Base-by-base conservation (phyloP, 64 coral and sea anemone genomes). In the Acropora yongei region DNA sequence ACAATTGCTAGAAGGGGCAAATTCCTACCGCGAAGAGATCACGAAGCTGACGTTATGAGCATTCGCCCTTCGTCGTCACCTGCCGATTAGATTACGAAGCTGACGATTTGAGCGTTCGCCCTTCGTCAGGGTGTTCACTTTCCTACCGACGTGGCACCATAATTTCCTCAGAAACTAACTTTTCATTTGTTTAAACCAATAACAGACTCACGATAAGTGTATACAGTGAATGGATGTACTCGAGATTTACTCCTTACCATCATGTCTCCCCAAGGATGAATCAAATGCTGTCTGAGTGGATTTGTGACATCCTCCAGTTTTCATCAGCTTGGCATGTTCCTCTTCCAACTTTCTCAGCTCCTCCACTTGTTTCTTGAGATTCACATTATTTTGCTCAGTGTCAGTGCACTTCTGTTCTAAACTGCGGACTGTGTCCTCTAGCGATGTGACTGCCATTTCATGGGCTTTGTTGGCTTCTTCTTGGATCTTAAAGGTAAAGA, bases 391-490 rank as follows among this genome's bases (percentile, higher is more conserved):
- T 41, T 95, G 74, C 73, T 90, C 89, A 17, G 88, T 44, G 20
- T 94, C 88, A n/a, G 83, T 83, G 44, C 95, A 96, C 13, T 78
- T 96, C 78, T 96, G 95, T 74, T 96, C 92, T 69, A 96, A 51
- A 12, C 74, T 86, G 18, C 95, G 68, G n/a, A 96, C 81, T 44
- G 80, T 89, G 47, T 94, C 88, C 77, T 96, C 95, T 9, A 96
- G 76, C 11, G 95, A 87, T 4, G 92, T 94, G 10, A 96, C 92
- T 41, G 95, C 89, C 82, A 94, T 83, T 58, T 88, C 90, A 78
- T 96, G 95, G 1, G 92, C 82, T 19, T 92, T 83, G 8, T 92
- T 96, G 4, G 95, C 91, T 49, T 96, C 92, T 74, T 96, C 95
- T 58, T 96, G 95, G 30, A 96, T 96, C 95, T 96, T 51, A 42